phyloP scores from a whole-genome alignment of 2,113 vertebrate species.

The Pollimyrus isidori region DNA sequence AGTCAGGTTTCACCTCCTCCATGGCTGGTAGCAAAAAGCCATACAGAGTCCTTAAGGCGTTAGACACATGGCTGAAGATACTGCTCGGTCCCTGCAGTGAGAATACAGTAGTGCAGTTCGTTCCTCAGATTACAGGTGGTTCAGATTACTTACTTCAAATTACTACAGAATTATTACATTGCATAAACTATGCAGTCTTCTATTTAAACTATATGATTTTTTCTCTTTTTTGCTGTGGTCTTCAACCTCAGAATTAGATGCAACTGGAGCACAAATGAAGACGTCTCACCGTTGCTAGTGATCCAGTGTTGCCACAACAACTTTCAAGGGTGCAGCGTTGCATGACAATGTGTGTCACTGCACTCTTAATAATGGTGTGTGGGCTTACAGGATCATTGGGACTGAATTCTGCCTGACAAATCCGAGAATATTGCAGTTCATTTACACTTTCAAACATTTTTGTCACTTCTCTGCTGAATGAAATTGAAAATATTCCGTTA shows the following conservation, averaged over 20 bases:
- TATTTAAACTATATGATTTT: neutral
- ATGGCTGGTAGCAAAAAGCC: neutral
- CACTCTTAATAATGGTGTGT: neutral
- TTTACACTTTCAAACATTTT: neutral
- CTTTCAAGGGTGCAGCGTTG: constrained; percentile 18
- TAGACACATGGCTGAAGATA: neutral
- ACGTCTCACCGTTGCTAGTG: constrained; percentile 30
- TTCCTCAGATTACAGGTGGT: neutral
- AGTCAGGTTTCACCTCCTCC: neutral
- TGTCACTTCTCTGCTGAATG: neutral
- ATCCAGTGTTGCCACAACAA: neutral
- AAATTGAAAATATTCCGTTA: neutral
- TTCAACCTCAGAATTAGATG: constrained; percentile 87
- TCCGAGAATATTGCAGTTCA: neutral
- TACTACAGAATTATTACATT: neutral
- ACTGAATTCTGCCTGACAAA: neutral
- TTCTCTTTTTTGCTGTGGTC: constrained; percentile 60
- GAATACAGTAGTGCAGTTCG: neutral
- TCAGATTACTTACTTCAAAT: neutral
- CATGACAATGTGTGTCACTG: constrained; percentile 31
- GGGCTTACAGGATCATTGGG: neutral
- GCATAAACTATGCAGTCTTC: neutral
- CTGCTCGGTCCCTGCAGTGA: neutral
- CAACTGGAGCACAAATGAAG: constrained; percentile 81
- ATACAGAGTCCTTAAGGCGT: neutral